Conservation (phyloP, 1,140 invertebrate genomes). For the Cardiocondyla obscurior region DNA sequence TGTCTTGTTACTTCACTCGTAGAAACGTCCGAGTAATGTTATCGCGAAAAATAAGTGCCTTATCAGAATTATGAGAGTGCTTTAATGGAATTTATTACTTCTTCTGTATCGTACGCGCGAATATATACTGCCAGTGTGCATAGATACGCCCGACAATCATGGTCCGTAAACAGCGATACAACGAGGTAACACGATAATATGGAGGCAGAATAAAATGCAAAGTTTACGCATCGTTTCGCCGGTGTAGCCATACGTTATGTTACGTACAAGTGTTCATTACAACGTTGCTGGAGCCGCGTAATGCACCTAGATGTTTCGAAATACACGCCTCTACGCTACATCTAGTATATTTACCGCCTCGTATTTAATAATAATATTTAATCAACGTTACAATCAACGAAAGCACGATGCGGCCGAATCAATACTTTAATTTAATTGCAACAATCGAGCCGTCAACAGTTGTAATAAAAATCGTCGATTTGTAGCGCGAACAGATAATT, state of each 20-base stretch:
- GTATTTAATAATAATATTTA: constrained; percentile 35
- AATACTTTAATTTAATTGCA: constrained; percentile 8
- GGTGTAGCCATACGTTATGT: constrained; percentile 20
- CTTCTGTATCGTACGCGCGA: neutral
- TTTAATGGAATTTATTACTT: constrained; percentile 28
- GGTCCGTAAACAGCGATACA: constrained; percentile 38
- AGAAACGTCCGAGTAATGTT: neutral
- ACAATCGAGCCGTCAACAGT: neutral
- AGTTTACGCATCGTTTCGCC: constrained; percentile 45
- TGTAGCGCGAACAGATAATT: neutral
- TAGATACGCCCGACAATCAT: constrained; percentile 30
- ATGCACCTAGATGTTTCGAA: constrained; percentile 20
- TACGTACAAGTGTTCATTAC: constrained; percentile 34
- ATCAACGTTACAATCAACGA: constrained; percentile 37
- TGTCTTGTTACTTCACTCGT: neutral
- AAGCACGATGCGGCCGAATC: neutral
- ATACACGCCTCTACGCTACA: neutral
- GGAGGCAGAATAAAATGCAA: constrained; percentile 45
- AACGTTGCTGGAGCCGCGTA: neutral
- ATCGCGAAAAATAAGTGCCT: neutral
- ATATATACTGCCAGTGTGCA: constrained; percentile 2
- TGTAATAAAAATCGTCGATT: neutral
- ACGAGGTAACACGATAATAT: constrained; percentile 44
- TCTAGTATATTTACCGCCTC: neutral
- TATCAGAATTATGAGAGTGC: neutral